A percentile compares a stretch with the other conserved stretches of the same genome.
Evolutionary conservation across 2,888 invertebrate species (phyloP).

Genomic region (Chirona hameri): DNA sequence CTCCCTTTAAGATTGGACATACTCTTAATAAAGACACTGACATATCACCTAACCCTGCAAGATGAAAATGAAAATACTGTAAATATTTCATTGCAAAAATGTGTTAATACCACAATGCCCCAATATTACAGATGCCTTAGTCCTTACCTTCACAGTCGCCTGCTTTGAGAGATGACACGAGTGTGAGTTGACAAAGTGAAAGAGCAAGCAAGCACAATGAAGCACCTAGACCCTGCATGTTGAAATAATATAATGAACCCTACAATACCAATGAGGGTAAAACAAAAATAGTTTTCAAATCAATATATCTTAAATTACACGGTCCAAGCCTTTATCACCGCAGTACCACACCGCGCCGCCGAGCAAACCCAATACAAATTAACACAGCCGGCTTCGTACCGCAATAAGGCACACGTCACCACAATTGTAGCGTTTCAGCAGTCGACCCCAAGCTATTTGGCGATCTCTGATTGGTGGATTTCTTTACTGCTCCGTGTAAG

Average conservation of each 20-base stretch:
- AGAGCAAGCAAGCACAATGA: neutral
- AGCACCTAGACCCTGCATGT: neutral
- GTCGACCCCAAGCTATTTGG: neutral
- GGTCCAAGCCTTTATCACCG: too few relatives aligned
- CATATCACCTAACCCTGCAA: too few relatives aligned
- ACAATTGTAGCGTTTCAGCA: neutral
- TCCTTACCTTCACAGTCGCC: constrained; percentile 8
- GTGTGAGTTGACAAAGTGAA: neutral
- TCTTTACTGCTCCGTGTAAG: neutral
- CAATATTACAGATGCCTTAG: too few relatives aligned
- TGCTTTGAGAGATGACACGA: neutral
- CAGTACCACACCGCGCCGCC: neutral
- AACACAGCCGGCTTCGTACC: neutral
- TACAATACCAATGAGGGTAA: neutral
- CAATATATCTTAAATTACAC: too few relatives aligned
- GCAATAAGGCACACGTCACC: neutral
- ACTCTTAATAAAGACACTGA: too few relatives aligned
- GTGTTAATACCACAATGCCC: too few relatives aligned
- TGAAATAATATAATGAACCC: neutral
- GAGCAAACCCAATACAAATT: neutral
- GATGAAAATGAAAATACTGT: too few relatives aligned
- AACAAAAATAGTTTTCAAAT: neutral
- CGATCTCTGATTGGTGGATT: neutral
- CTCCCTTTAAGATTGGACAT: too few relatives aligned
- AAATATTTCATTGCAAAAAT: too few relatives aligned